Evolutionary conservation across 2,888 invertebrate species (phyloP).

Genomic region (Phragmatobia fuliginosa): DNA sequence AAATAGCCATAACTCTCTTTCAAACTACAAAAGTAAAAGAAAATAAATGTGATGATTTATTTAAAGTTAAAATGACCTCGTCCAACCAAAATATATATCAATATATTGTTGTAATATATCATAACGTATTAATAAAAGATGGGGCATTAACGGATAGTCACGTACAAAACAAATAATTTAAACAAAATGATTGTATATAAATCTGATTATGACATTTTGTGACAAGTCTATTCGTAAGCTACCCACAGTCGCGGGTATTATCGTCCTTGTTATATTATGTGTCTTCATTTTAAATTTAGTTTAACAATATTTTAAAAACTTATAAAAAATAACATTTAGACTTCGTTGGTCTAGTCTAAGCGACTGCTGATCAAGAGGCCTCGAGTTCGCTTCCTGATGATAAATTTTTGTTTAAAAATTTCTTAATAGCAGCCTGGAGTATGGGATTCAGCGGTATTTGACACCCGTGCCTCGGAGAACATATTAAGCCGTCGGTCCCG

Average conservation of each 20-base stretch:
- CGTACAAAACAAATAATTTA: constrained; percentile 74
- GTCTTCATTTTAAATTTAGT: background rate
- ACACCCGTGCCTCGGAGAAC: too few relatives aligned
- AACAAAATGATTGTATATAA: constrained; percentile 64
- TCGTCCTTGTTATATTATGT: constrained; percentile 34
- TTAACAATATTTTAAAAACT: constrained; percentile 5
- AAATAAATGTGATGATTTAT: constrained; percentile 44
- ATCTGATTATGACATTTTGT: constrained; percentile 66
- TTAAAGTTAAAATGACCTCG: constrained; percentile 40
- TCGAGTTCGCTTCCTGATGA: too few relatives aligned
- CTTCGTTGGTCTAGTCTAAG: too few relatives aligned
- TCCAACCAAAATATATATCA: constrained; percentile 36
- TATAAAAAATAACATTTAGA: too few relatives aligned
- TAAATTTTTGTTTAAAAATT: too few relatives aligned
- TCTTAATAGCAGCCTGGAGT: too few relatives aligned
- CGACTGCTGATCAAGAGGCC: too few relatives aligned
- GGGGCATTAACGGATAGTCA: constrained; percentile 69
- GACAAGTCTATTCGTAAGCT: constrained; percentile 54
- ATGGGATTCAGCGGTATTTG: too few relatives aligned
- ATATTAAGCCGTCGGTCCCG: too few relatives aligned
- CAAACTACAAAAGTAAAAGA: constrained; percentile 31
- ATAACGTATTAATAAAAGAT: constrained; percentile 51
- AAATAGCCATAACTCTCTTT: constrained; percentile 38
- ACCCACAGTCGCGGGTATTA: constrained; percentile 50
- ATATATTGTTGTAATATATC: constrained; percentile 49